Conservation (phyloP, 2,797 vertebrate species). For the Sylvilagus floridanus region DNA sequence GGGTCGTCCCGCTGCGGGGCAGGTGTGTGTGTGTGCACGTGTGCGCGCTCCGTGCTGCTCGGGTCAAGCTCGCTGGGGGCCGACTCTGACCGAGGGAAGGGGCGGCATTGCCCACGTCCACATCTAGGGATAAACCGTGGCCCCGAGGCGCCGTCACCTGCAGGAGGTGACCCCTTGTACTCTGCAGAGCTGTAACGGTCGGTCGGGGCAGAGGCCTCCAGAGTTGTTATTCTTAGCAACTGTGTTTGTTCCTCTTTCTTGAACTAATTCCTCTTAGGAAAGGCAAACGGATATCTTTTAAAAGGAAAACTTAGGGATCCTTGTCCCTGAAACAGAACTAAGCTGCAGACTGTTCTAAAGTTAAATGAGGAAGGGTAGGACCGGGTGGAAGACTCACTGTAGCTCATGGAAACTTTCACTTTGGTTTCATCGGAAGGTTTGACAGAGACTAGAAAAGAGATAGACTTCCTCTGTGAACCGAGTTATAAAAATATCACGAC, state of each 20-base stretch:
- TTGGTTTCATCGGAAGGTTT: slow-evolving; percentile 40
- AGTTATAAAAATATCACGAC: background rate
- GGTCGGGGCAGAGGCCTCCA: background rate
- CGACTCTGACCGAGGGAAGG: background rate
- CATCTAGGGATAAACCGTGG: background rate
- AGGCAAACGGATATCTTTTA: background rate
- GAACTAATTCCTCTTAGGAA: background rate
- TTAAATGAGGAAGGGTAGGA: background rate
- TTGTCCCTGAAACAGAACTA: background rate
- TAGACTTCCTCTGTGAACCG: background rate
- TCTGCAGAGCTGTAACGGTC: background rate
- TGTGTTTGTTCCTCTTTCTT: background rate
- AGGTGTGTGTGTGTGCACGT: too few species aligned
- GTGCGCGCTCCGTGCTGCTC: too few species aligned
- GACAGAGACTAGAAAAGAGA: slow-evolving; percentile 1
- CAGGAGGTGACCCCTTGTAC: background rate
- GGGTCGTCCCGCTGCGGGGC: too few species aligned
- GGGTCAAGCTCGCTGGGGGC: background rate
- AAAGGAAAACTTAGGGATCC: background rate
- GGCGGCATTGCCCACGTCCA: background rate
- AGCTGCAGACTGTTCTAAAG: background rate
- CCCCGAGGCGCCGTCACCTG: background rate
- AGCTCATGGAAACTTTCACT: background rate
- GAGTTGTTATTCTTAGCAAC: background rate
- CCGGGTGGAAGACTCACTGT: background rate